These are phyloP conservation scores for Aphis gossypii DNA, from an alignment of 1,140 invertebrate genomes.

Conservation along the genomic window DNA sequence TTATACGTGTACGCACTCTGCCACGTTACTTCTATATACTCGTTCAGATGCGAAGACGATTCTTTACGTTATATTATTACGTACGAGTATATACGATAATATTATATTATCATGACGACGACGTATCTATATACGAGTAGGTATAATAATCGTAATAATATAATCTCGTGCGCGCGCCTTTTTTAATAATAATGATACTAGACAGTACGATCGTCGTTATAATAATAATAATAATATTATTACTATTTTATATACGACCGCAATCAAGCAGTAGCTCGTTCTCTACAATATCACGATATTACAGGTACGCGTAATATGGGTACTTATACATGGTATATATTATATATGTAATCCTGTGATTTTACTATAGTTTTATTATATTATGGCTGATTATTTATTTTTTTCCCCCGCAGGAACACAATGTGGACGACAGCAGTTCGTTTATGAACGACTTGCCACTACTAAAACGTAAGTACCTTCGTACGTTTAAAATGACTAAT, in stretches of 20 bases:
- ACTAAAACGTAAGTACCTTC: constrained; percentile 80
- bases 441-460: constrained; percentile 88
- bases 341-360: background rate
- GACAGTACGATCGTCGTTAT: background rate
- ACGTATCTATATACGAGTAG: background rate
- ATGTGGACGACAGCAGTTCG: constrained; percentile 81
- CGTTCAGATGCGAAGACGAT: background rate
- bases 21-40: background rate
- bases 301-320: background rate
- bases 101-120: background rate
- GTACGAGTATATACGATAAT: background rate
- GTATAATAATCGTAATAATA: background rate
- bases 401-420: constrained; percentile 74
- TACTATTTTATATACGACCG: background rate
- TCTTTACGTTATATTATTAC: background rate
- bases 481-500: background rate
- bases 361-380: background rate
- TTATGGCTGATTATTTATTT: constrained; percentile 43
- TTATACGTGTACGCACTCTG: background rate
- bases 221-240: background rate
- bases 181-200: background rate
- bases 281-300: background rate
- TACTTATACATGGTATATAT: background rate
- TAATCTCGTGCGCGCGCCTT: background rate
- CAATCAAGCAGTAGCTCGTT: background rate